Percentiles rank a stretch among this genome's conserved stretches.
These are phyloP conservation scores for Alsophila aescularia DNA, from an alignment of 2,888 invertebrate genomes.

Conservation along the genomic window DNA sequence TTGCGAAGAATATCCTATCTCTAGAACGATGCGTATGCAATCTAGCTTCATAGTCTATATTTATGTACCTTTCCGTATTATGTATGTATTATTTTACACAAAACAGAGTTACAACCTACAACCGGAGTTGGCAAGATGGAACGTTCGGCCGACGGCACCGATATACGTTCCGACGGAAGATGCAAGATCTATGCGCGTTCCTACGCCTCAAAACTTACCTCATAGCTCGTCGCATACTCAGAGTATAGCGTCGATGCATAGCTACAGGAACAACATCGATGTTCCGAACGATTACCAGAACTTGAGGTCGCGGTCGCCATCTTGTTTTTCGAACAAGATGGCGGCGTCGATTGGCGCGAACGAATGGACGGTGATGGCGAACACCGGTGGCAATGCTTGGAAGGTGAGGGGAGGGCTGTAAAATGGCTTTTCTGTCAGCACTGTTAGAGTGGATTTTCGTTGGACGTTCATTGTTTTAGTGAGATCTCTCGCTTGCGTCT, in stretches of 20 bases:
- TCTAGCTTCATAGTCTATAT: slow-evolving; percentile 48
- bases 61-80: slow-evolving; percentile 45
- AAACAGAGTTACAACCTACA: slow-evolving; percentile 82
- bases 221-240: slow-evolving; percentile 80
- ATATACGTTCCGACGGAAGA: slow-evolving; percentile 78
- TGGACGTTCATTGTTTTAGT: slow-evolving; percentile 62
- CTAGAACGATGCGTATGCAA: slow-evolving; percentile 70
- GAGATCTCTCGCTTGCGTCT: slow-evolving; percentile 60
- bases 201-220: slow-evolving; percentile 75
- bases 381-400: slow-evolving; percentile 73
- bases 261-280: slow-evolving; percentile 80
- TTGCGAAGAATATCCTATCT: slow-evolving; percentile 74
- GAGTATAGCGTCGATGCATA: slow-evolving; percentile 83
- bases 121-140: slow-evolving; percentile 76
- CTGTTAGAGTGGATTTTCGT: slow-evolving; percentile 58
- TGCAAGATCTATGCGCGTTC: slow-evolving; percentile 63
- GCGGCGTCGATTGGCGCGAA: slow-evolving; percentile 78
- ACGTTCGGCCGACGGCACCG: slow-evolving; percentile 79
- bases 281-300: slow-evolving; percentile 81
- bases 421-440: slow-evolving; percentile 57
- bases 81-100: slow-evolving; percentile 53
- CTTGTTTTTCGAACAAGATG: slow-evolving; percentile 83
- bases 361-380: slow-evolving; percentile 80
- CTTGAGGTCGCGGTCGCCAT: slow-evolving; percentile 80
- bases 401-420: slow-evolving; percentile 83